A percentile compares a stretch with the other conserved stretches of the same genome.
phyloP scores from a whole-genome alignment of 1,140 invertebrate genomes.

The Chrysopa pallens region DNA sequence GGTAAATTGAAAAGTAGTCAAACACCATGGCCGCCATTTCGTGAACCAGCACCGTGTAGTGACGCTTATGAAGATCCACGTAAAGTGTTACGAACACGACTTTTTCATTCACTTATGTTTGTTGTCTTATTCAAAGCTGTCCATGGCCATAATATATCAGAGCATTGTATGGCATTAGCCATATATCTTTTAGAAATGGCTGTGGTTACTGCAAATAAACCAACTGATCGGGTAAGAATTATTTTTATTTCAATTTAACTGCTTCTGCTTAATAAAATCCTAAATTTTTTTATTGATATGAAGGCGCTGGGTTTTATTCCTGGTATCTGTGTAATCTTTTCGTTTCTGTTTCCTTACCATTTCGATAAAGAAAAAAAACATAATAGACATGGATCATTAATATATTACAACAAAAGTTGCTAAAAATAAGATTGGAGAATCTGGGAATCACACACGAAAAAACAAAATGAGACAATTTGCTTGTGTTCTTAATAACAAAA shows the following conservation, averaged over 20 bases:
- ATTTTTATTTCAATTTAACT: not conserved
- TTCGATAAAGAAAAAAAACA: no score
- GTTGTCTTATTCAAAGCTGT: conserved; percentile 70
- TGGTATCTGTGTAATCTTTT: no score
- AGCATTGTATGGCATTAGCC: conserved; percentile 68
- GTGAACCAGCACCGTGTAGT: conserved; percentile 44
- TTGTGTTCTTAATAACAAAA: no score
- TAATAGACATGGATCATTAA: no score
- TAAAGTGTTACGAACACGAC: conserved; percentile 47
- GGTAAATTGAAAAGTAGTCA: conserved; percentile 42
- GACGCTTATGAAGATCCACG: conserved; percentile 53
- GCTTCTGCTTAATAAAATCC: no score
- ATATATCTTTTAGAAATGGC: conserved; percentile 78
- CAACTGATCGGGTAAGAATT: conserved; percentile 9
- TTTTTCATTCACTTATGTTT: conserved; percentile 73
- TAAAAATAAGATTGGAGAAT: no score
- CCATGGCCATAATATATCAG: conserved; percentile 53
- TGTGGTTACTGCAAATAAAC: conserved; percentile 41
- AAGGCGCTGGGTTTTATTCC: no score
- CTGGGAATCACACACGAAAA: no score
- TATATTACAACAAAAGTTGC: no score
- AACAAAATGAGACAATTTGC: no score
- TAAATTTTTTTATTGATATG: no score
- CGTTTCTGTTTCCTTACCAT: no score
- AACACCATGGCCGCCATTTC: conserved; percentile 69